Evolutionary conservation across 2,888 invertebrate species (phyloP).

Genomic region (Caenorhabditis sulstoni): DNA sequence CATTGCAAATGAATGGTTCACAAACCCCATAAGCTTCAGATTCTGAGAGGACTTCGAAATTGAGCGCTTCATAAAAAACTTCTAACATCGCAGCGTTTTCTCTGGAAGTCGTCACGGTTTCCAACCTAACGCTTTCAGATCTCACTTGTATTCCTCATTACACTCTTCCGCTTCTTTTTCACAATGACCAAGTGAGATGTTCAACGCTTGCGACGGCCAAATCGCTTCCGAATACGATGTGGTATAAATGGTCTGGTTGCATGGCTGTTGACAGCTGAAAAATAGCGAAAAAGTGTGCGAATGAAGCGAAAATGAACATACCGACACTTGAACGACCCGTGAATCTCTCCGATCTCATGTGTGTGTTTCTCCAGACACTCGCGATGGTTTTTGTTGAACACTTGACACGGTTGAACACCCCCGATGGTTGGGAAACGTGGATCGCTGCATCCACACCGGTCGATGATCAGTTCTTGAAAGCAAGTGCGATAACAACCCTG

Average conservation of each 20-base stretch:
- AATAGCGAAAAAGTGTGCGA: background rate
- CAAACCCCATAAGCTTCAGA: slow-evolving; percentile 78
- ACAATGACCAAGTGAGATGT: slow-evolving; percentile 74
- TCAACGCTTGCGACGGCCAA: slow-evolving; percentile 77
- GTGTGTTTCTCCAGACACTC: slow-evolving; percentile 77
- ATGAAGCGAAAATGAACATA: background rate
- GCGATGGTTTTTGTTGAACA: slow-evolving; percentile 73
- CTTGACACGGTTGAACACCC: slow-evolving; percentile 72
- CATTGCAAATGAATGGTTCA: background rate
- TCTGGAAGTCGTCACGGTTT: slow-evolving; percentile 56
- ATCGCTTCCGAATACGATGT: slow-evolving; percentile 77
- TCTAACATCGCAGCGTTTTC: slow-evolving; percentile 79
- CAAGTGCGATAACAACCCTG: slow-evolving; percentile 79
- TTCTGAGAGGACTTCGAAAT: slow-evolving; percentile 76
- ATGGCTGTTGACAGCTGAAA: slow-evolving; percentile 77
- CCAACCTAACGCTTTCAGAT: too few species aligned
- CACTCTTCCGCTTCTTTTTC: slow-evolving; percentile 71
- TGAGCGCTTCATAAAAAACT: slow-evolving; percentile 78
- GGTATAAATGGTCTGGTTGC: slow-evolving; percentile 76
- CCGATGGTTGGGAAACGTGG: slow-evolving; percentile 77
- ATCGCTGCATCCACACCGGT: slow-evolving; percentile 77
- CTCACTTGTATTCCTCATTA: slow-evolving; percentile 76
- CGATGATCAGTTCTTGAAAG: slow-evolving; percentile 76
- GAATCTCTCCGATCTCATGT: slow-evolving; percentile 72
- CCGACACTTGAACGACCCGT: slow-evolving; percentile 70